Base-by-base conservation (phyloP, 2,888 invertebrate species). In the Chrysotoxum bicinctum region DNA sequence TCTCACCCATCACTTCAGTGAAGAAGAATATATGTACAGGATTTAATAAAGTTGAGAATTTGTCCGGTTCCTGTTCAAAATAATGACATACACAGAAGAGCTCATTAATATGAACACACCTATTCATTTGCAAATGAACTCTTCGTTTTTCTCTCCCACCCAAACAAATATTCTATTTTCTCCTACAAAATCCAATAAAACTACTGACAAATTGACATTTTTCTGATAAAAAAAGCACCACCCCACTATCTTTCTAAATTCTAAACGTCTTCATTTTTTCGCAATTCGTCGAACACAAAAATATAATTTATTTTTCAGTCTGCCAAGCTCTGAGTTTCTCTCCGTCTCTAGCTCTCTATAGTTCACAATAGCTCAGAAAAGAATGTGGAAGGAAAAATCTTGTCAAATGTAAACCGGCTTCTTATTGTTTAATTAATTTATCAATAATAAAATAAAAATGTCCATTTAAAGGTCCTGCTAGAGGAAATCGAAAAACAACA, bases 321-420 rank as follows among this genome's bases (percentile, higher is more conserved):
- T 54, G 54, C n/a, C n/a, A n/a, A n/a, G n/a, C n/a, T 21, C 54
- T 56, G 56, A 62, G 43, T 64, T 32, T 62, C 62, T 64, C 64
- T 64, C 43, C 45, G 30, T 64, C 64, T 64, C 43, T 62, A 45
- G 64, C 16, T 32, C 64, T 45, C 64, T 45, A 30, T 19, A 64
- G 32, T 45, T 45, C 30, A n/a, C n/a, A 14, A 32, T 45, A 1
- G 30, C 8, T n/a, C 14, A 26, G 8, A 10, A 64, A 32, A 62
- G 26, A 62, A 16, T 45, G 45, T 16, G 30, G 64, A 64, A 64
- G 9, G n/a, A 26, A 40, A 40, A 21, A n/a, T 9, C 6, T 1
- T 12, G 2, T 45, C 26, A 14, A 19, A 45, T 58, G 32, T 45
- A 45, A 64, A 12, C 64, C 64, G 64, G 45, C 64, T 64, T 60